Conservation (phyloP, 2,113 vertebrate species). For the Petroica traversi region DNA sequence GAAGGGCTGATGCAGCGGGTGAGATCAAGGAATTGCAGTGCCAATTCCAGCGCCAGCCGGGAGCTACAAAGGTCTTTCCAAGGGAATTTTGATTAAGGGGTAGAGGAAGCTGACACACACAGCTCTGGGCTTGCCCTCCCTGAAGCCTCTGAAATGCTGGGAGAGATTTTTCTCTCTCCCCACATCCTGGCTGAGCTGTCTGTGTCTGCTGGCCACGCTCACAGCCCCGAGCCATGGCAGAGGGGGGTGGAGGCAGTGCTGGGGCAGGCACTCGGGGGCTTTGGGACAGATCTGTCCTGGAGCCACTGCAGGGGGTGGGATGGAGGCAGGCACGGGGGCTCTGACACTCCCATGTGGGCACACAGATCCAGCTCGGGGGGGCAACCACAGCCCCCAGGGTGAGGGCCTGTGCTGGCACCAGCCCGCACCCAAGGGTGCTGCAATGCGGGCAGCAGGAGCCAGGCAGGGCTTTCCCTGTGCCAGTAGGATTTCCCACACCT, state of each 20-base stretch:
- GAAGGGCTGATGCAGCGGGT: background rate
- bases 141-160: background rate
- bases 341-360: rapidly evolving
- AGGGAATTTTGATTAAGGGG: background rate
- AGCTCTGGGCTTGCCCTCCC: background rate
- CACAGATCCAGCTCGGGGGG: rapidly evolving
- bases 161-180: background rate
- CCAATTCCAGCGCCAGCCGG: background rate
- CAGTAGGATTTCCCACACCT: background rate
- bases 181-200: rapidly evolving
- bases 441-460: rapidly evolving
- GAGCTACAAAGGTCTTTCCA: background rate
- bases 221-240: rapidly evolving
- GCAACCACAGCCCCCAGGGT: background rate
- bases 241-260: background rate
- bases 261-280: rapidly evolving
- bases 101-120: background rate
- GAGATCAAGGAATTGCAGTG: rapidly evolving
- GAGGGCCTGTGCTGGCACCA: background rate
- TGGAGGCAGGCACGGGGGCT: background rate
- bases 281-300: rapidly evolving
- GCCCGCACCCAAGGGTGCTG: background rate
- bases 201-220: rapidly evolving
- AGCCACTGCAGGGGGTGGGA: rapidly evolving
- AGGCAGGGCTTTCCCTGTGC: background rate